These are phyloP conservation scores for Lichenostomus cassidix DNA, from an alignment of 2,113 vertebrate species.

Conservation along the genomic window DNA sequence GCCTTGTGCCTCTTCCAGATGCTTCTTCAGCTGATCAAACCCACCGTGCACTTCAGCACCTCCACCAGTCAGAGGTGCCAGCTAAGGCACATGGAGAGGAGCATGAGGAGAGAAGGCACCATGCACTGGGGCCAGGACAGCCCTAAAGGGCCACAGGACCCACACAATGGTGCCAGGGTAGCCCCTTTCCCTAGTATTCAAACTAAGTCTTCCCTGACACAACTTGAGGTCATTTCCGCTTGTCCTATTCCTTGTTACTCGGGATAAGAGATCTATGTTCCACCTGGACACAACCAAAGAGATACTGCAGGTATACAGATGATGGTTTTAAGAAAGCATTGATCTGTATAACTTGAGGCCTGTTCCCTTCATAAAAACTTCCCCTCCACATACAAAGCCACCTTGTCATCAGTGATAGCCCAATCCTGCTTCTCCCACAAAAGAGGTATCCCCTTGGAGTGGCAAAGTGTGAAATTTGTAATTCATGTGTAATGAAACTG, in stretches of 20 bases:
- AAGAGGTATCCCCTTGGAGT: not conserved
- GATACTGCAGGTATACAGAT: not conserved
- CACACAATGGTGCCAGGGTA: rapidly evolving
- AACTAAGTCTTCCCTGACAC: not conserved
- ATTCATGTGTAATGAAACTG: not conserved
- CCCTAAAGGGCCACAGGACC: not conserved
- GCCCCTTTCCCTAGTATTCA: not conserved
- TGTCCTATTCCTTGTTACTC: not conserved
- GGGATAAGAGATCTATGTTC: not conserved
- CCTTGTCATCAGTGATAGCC: not conserved
- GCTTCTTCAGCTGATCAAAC: not conserved
- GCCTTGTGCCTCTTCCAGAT: not conserved
- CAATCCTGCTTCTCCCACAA: not conserved
- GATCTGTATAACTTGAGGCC: not conserved
- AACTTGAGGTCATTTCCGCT: not conserved
- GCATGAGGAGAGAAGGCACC: not conserved
- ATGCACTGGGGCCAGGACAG: rapidly evolving
- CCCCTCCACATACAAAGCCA: not conserved
- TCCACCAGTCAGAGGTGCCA: not conserved
- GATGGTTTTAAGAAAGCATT: not conserved
- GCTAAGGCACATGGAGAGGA: not conserved
- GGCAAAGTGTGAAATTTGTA: not conserved
- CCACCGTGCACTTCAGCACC: not conserved
- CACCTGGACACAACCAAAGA: not conserved
- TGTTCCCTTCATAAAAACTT: not conserved